Evolutionary conservation across 2,113 vertebrate genomes (phyloP), one percentile per base, ranked within the genome.

Genomic region (Leucosticte australis): DNA sequence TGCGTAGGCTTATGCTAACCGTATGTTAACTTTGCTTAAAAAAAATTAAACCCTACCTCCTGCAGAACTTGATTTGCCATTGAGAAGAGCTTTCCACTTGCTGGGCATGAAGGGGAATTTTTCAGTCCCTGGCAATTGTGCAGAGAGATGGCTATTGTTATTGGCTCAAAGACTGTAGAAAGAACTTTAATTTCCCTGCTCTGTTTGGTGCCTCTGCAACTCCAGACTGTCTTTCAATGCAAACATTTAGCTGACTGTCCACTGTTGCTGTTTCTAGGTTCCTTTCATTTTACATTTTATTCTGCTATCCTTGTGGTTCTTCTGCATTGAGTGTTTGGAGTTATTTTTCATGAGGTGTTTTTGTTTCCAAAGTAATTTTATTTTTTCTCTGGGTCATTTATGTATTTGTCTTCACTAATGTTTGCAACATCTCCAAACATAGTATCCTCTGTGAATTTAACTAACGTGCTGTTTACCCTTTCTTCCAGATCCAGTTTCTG

Each of bases 401-500:
- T 94, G 41, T 92, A 79, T 97, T 94, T 97, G 91, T 93, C 89
- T 89, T 93, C 92, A 67, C 92, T 96, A 96, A 96, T 97, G 95
- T 96, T 97, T 97, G 89, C 87, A 97, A 80, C 94, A 26, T 94
- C 91, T 94, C 95, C 90, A 0, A 91, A 86, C 74, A 7, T 46
- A 96, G 83, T 96, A 55, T 93, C 95, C 88, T 95, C 92, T 97
- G 93, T 97, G 90, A 95, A 96, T 97, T 94, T 96, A 77, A 97
- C 97, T 97, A 97, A 97, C 90, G 56, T 96, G 94, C 96, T 97
- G 96, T 97, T 97, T 97, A 97, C 96, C 96, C 96, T 97, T 97
- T 97, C 89, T 97, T 97, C 97, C 97, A 97, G 97, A 97, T 97
- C 97, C 96, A 96, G 97, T 97, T 97, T 97, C 95, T 97, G 96